Base-by-base conservation (phyloP, 2,797 vertebrate genomes). In the Chaetophractus vellerosus region DNA sequence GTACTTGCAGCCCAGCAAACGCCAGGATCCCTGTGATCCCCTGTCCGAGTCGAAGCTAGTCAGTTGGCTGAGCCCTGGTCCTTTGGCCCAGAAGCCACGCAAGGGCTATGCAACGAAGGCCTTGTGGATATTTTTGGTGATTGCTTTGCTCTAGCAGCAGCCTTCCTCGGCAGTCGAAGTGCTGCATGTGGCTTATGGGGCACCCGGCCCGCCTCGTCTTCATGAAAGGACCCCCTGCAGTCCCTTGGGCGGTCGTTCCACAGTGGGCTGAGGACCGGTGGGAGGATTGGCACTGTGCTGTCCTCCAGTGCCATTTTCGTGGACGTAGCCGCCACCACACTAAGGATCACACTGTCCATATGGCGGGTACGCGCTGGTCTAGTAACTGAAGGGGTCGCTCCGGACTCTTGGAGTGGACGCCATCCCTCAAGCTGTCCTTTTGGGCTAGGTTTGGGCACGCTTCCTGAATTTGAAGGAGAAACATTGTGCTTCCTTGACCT, bases 381-480 rank as follows among this genome's bases (percentile, higher is more conserved):
- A 99, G 97, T 99, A 99, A 83, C 98, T 98, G 0, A 99, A 0
- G 99, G 79, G 98, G 98, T 45, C 99, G 99, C 26, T 99, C 98
- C 41, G 98, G 97, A 12, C 45, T 98, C 31, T 98, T 98, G 75
- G 98, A 98, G 96, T 99, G 98, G 95, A 97, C 88, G 0, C 99
- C 98, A 24, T 98, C 98, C 79, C 98, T 98, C 52, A 97, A 9
- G 21, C 85, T 79, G 10, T 99, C 99, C 18, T 99, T 98, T 48
- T 99, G 99, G 11, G 99, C 99, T 63, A 99, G 98, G 97, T 99
- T 99, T 99, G 31, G 99, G 99, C 99, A 99, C 99, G 96, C 99
- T 99, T 19, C 99, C 99, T 0, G 99, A 99, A 97, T 96, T 99
- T 18, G 99, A 99, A 5, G 99, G 99, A 0, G 98, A 98, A 50